Evolutionary conservation across 2,113 vertebrate species (phyloP).

Genomic region (Axis porcinus): DNA sequence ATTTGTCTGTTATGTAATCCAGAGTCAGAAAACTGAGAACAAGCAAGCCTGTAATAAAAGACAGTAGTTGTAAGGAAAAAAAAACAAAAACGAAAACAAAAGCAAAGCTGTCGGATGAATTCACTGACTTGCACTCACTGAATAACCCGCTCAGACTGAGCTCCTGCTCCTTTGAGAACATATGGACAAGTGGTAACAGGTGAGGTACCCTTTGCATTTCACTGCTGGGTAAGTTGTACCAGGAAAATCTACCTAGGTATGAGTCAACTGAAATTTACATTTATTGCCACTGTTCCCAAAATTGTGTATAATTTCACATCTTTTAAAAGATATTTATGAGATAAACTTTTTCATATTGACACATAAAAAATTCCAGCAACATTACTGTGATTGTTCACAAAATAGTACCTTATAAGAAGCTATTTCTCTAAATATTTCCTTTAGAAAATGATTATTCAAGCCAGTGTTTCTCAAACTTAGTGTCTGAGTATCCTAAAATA

Average conservation of each 20-base stretch:
- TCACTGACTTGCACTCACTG: no score
- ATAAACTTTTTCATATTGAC: background rate
- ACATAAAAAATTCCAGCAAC: background rate
- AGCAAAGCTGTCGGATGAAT: background rate
- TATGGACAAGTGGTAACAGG: background rate
- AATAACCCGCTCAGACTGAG: background rate
- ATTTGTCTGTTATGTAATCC: background rate
- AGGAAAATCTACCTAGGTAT: background rate
- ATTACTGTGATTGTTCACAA: background rate
- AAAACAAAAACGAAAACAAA: background rate
- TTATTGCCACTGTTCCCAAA: background rate
- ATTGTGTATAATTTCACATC: background rate
- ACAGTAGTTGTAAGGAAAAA: background rate
- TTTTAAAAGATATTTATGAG: background rate
- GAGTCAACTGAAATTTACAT: background rate
- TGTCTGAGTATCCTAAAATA: background rate
- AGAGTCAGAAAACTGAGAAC: background rate
- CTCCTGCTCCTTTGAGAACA: background rate
- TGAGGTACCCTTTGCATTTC: background rate
- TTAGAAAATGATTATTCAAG: background rate
- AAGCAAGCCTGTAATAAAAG: background rate
- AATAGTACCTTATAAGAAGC: background rate
- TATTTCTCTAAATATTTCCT: background rate
- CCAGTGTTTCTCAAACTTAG: background rate
- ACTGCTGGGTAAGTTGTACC: accelerated